These are phyloP conservation scores for Rambutsinella grinnellia DNA, from an alignment of 2,888 invertebrate species.

Conservation along the genomic window DNA sequence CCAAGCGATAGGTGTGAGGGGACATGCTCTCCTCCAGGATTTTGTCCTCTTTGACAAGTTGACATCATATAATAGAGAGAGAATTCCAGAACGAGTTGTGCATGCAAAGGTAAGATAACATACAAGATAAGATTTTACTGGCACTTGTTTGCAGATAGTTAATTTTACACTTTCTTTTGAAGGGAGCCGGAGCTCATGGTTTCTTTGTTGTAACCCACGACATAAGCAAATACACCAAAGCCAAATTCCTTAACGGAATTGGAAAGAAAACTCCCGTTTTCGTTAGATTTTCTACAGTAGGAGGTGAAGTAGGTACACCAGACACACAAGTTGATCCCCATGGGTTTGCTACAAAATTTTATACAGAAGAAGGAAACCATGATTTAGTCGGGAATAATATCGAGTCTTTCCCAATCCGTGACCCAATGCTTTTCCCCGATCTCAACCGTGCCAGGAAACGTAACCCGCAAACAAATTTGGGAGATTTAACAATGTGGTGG, in stretches of 20 bases:
- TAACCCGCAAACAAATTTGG: constrained; percentile 91
- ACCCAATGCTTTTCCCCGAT: constrained; percentile 90
- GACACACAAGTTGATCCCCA: constrained; percentile 54
- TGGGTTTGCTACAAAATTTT: constrained; percentile 92
- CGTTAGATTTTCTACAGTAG: constrained; percentile 87
- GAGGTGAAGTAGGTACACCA: constrained; percentile 84
- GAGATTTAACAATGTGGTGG: constrained; percentile 97
- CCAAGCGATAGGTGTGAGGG: constrained; percentile 80
- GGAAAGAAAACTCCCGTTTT: constrained; percentile 86
- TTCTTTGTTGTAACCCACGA: constrained; percentile 87
- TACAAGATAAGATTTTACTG: too few relatives aligned
- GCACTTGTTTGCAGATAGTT: too few relatives aligned
- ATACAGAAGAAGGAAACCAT: constrained; percentile 86
- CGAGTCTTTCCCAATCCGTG: constrained; percentile 90
- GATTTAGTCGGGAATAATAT: constrained; percentile 74
- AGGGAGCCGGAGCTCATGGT: constrained; percentile 73
- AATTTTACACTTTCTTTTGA: too few relatives aligned
- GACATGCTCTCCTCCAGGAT: constrained; percentile 90
- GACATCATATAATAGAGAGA: constrained; percentile 88
- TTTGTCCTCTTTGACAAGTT: constrained; percentile 83
- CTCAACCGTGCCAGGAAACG: constrained; percentile 94
- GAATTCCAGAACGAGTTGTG: constrained; percentile 95
- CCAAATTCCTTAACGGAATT: constrained; percentile 81
- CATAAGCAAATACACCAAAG: constrained; percentile 83
- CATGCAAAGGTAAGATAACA: constrained; percentile 98